Evolutionary conservation across 1,140 invertebrate species (phyloP), one percentile per base, ranked within the genome.

Genomic region (Cyrtorhinus lividipennis): DNA sequence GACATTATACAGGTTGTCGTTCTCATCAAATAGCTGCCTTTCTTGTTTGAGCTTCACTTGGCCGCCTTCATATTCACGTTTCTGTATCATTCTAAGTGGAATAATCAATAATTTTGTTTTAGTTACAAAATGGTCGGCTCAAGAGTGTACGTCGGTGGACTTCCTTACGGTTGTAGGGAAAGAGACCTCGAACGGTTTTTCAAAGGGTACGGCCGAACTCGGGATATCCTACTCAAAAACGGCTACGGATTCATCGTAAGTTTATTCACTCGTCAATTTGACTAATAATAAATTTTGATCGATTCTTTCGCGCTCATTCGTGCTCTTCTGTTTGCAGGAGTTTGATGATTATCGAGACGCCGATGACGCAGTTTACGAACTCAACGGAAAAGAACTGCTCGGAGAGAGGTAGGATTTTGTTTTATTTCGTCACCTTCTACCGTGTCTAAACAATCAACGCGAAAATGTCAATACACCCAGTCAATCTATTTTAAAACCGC

Each of bases 201-300:
- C 80, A 92, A 90, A 80, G 90, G 92, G 67, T 98, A 94, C 79
- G 95, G 95, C 68, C 82, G 90, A 71, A 93, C 98, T 71, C 83
- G 91, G 71, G 95, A 98, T 75, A 87, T 99, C 69, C 83, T 97
- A 68, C 87, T 99, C 71, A 98, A 98, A 80, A 97, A 97, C 81
- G 95, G 95, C 70, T 99, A 97, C 79, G 95, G 95, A 68, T 99
- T 98, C 86, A 93, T 98, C 78, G 90, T 93, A 83, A 86, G 88
- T 15, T 38, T 15, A 8, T 8, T 38, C 15, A 8, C 15, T n/a
- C n/a, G n/a, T 15, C 30, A 38, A 5, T 5, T 38, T 38, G 15
- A 8, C 15, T 38, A 8, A 38, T 8, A 38, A 38, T 15, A 38
- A 8, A 15, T 15, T 38, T 38, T 38, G 5, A 38, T 38, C 20